These are phyloP conservation scores for Notodonta ziczac DNA, from an alignment of 2,888 invertebrate species.

Conservation along the genomic window DNA sequence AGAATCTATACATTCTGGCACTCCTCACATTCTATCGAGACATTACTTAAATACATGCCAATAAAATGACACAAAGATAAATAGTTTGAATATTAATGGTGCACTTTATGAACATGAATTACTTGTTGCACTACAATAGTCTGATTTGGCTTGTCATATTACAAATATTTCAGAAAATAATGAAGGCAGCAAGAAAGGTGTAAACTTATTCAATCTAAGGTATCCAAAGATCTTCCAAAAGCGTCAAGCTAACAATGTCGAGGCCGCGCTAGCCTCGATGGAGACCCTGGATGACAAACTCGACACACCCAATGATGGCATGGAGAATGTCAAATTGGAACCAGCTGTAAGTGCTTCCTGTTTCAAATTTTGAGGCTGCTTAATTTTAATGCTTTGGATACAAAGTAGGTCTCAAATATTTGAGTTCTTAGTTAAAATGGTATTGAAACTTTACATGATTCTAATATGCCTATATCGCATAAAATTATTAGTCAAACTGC, in stretches of 20 bases:
- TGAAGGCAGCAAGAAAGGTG: conserved; percentile 43
- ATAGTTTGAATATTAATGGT: too few relatives aligned
- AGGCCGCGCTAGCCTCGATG: conserved; percentile 91
- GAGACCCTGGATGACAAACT: conserved; percentile 92
- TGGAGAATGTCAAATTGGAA: conserved; percentile 89
- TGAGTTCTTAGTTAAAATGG: too few relatives aligned
- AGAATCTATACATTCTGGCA: too few relatives aligned
- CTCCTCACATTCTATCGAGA: too few relatives aligned
- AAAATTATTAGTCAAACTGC: too few relatives aligned
- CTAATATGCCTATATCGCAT: too few relatives aligned
- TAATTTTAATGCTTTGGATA: too few relatives aligned
- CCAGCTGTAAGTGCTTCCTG: conserved; percentile 63
- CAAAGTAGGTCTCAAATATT: too few relatives aligned
- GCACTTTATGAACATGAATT: too few relatives aligned
- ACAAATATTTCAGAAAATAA: conserved; percentile 45
- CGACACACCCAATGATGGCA: conserved; percentile 88
- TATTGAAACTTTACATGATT: too few relatives aligned
- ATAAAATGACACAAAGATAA: too few relatives aligned
- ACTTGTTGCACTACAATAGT: neutral
- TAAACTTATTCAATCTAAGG: conserved; percentile 58
- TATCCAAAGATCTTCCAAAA: conserved; percentile 84
- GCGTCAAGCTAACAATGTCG: conserved; percentile 81
- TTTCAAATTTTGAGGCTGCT: neutral
- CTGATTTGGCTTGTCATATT: neutral
- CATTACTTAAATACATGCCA: too few relatives aligned